Evolutionary conservation across 2,888 invertebrate genomes (phyloP).

Genomic region (Craniophora ligustri): DNA sequence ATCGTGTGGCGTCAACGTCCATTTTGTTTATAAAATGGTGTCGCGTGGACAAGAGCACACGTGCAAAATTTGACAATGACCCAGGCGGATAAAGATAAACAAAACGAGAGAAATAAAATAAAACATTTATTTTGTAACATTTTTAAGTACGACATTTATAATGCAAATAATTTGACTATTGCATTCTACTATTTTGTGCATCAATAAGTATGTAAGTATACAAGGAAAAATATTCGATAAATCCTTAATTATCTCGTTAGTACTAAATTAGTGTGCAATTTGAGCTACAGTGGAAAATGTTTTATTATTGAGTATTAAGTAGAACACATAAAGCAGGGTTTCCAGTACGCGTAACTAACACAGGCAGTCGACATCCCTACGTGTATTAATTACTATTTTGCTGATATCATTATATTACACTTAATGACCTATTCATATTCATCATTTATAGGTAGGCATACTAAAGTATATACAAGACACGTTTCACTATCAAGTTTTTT

Average conservation of each 20-base stretch:
- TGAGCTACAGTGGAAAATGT: constrained; percentile 21
- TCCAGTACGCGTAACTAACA: constrained; percentile 4
- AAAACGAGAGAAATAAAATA: constrained; percentile 57
- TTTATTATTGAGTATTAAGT: constrained; percentile 4
- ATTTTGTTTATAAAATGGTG: too few species aligned
- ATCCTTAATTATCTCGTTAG: constrained; percentile 22
- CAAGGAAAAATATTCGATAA: not conserved
- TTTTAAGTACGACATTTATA: constrained; percentile 64
- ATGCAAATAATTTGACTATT: constrained; percentile 26
- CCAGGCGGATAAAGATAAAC: constrained; percentile 15
- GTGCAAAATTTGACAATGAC: too few species aligned
- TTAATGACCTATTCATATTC: not conserved
- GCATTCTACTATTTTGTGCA: not conserved
- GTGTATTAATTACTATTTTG: not conserved
- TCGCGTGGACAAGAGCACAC: too few species aligned
- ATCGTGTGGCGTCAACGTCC: too few species aligned
- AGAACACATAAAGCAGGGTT: constrained; percentile 32
- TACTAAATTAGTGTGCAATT: constrained; percentile 10
- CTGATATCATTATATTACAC: not conserved
- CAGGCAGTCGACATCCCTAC: not conserved
- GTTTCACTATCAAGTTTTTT: not conserved
- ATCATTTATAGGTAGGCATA: not conserved
- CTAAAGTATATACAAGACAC: not conserved
- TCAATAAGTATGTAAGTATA: not conserved
- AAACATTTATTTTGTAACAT: constrained; percentile 58